phyloP scores from a whole-genome alignment of 1,140 invertebrate genomes.

The Oreohelix idahoensis region DNA sequence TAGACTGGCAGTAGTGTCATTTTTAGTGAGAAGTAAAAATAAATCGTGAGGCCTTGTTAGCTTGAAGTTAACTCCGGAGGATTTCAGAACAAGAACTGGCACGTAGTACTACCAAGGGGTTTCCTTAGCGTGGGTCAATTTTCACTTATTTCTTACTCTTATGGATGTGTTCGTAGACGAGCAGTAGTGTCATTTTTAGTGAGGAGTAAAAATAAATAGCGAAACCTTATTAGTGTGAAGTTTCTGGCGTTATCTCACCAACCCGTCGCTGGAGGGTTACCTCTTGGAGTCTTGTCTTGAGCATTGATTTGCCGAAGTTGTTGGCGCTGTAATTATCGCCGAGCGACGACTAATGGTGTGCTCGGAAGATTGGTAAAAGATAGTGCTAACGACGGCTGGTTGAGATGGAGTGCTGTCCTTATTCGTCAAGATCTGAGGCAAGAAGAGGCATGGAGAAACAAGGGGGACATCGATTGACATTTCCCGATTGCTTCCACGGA shows the following conservation, averaged over 20 bases:
- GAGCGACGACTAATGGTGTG: constrained; percentile 1
- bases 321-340: not conserved
- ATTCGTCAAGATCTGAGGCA: not conserved
- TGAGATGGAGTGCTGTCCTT: not conserved
- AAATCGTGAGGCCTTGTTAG: too few relatives aligned
- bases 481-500: not conserved
- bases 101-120: too few relatives aligned
- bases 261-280: not conserved
- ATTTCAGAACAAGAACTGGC: too few relatives aligned
- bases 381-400: not conserved
- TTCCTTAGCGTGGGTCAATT: too few relatives aligned
- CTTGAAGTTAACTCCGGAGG: too few relatives aligned
- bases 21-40: too few relatives aligned
- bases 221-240: too few relatives aligned
- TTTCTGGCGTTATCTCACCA: not conserved
- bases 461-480: not conserved
- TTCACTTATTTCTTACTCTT: too few relatives aligned
- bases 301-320: not conserved
- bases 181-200: too few relatives aligned
- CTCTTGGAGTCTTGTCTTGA: not conserved
- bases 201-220: too few relatives aligned
- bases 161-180: too few relatives aligned
- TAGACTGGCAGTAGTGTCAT: too few relatives aligned
- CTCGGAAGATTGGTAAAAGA: not conserved
- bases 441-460: not conserved